Evolutionary conservation across 2,797 vertebrate genomes (phyloP).

Genomic region (Rachycentron canadum): DNA sequence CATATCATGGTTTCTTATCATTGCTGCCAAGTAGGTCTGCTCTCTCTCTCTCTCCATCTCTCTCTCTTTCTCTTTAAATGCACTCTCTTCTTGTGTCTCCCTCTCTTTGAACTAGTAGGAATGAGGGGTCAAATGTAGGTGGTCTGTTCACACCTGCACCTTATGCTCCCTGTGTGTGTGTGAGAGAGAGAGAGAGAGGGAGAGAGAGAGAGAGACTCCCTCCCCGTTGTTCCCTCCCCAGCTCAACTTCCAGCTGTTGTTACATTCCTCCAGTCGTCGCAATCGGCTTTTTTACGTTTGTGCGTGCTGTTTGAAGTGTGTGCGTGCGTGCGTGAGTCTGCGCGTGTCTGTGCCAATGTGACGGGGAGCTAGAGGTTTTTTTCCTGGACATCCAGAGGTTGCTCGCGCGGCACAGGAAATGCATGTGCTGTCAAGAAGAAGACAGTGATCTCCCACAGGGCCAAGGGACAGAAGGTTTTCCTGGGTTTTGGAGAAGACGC

Average conservation of each 20-base stretch:
- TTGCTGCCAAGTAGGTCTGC: constrained; percentile 32
- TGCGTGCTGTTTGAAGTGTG: constrained; percentile 20
- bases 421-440: constrained; percentile 9
- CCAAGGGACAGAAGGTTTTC: constrained; percentile 31
- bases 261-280: constrained; percentile 71
- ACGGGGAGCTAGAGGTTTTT: constrained; percentile 21
- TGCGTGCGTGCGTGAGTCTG: background rate
- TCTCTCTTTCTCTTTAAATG: background rate
- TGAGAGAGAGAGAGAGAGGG: constrained; percentile 31
- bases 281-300: constrained; percentile 47
- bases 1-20: constrained; percentile 51
- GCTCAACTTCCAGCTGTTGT: constrained; percentile 77
- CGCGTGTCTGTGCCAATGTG: constrained; percentile 24
- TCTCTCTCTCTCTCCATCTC: constrained; percentile 2
- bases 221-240: constrained; percentile 62
- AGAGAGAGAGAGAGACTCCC: constrained; percentile 59
- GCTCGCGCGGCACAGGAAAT: constrained; percentile 38
- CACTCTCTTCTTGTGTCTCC: constrained; percentile 6
- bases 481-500: constrained; percentile 43
- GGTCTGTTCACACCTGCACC: constrained; percentile 73
- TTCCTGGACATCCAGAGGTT: constrained; percentile 18
- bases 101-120: constrained; percentile 43
- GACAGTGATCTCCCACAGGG: constrained; percentile 29
- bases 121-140: constrained; percentile 68
- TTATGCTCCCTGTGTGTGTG: constrained; percentile 35